phyloP scores from a whole-genome alignment of 2,888 invertebrate genomes.

The Hypselothyrea guttata region DNA sequence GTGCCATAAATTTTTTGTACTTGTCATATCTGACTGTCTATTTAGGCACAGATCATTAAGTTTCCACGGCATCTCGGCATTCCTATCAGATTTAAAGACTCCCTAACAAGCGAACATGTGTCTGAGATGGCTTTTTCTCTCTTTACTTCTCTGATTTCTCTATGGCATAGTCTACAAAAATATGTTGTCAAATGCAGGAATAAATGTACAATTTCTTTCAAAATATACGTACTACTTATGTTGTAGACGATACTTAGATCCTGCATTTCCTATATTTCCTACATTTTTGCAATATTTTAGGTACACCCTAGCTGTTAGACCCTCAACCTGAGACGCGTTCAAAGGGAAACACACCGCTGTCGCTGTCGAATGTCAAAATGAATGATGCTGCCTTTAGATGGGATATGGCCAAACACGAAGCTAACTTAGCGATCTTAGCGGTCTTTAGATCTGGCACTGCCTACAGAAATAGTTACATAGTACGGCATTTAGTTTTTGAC shows the following conservation, averaged over 20 bases:
- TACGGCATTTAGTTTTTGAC: conserved; percentile 70
- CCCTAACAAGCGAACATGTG: conserved; percentile 50
- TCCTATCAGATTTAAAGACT: conserved; percentile 68
- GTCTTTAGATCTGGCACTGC: conserved; percentile 57
- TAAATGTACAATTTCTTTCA: too few relatives aligned
- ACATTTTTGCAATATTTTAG: neutral
- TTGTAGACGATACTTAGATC: too few relatives aligned
- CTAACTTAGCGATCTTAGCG: too few relatives aligned
- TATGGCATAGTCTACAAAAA: neutral
- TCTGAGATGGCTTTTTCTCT: conserved; percentile 15
- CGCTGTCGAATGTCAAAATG: conserved; percentile 14
- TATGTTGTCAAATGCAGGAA: neutral
- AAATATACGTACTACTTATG: too few relatives aligned
- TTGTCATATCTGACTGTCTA: conserved; percentile 70
- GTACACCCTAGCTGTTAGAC: neutral
- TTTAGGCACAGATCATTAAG: conserved; percentile 77
- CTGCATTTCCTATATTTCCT: too few relatives aligned
- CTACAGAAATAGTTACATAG: conserved; percentile 46
- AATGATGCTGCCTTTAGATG: conserved; percentile 27
- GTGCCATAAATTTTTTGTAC: conserved; percentile 71
- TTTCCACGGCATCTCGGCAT: conserved; percentile 50
- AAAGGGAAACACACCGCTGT: conserved; percentile 25
- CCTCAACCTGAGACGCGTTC: conserved; percentile 38
- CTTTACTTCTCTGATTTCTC: neutral
- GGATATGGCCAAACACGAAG: conserved; percentile 22